Evolutionary conservation across 1,140 invertebrate species (phyloP).

Genomic region (Fopius arisanus): DNA sequence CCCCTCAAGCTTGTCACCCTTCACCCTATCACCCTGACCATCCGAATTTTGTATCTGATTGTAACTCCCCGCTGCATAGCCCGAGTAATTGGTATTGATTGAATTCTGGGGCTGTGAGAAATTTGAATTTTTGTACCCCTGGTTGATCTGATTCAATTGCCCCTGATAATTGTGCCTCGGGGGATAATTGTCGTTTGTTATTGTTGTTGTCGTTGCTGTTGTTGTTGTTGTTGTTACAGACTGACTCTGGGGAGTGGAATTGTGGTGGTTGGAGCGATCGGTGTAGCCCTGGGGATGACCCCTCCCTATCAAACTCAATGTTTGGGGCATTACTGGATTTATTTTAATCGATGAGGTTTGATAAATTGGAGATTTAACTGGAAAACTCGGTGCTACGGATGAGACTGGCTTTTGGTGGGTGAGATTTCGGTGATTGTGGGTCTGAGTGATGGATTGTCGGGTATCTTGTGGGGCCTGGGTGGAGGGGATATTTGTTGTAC

Average conservation of each 20-base stretch:
- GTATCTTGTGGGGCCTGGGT: constrained; percentile 45
- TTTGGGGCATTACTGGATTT: constrained; percentile 81
- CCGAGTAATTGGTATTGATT: constrained; percentile 36
- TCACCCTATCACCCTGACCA: constrained; percentile 15
- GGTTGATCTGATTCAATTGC: constrained; percentile 34
- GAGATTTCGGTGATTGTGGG: constrained; percentile 47
- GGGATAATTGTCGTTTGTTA: constrained; percentile 43
- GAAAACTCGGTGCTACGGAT: constrained; percentile 78
- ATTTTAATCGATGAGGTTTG: constrained; percentile 83
- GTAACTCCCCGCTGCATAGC: constrained; percentile 40
- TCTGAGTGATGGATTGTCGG: constrained; percentile 38
- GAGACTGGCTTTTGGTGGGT: constrained; percentile 77
- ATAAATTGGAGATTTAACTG: constrained; percentile 79
- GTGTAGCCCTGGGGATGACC: constrained; percentile 51
- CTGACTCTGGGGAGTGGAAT: constrained; percentile 30
- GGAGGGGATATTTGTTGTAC: constrained; percentile 39
- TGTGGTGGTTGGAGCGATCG: constrained; percentile 12
- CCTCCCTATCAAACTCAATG: constrained; percentile 65
- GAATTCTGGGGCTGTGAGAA: constrained; percentile 30
- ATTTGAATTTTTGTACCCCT: constrained; percentile 44
- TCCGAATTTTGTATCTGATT: constrained; percentile 39
- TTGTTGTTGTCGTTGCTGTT: constrained; percentile 8
- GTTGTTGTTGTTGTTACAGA: constrained; percentile 22
- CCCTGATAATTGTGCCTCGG: constrained; percentile 42
- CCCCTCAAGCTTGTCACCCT: constrained; percentile 39